Evolutionary conservation across 2,888 invertebrate species (phyloP).

Genomic region (Sesia apiformis): DNA sequence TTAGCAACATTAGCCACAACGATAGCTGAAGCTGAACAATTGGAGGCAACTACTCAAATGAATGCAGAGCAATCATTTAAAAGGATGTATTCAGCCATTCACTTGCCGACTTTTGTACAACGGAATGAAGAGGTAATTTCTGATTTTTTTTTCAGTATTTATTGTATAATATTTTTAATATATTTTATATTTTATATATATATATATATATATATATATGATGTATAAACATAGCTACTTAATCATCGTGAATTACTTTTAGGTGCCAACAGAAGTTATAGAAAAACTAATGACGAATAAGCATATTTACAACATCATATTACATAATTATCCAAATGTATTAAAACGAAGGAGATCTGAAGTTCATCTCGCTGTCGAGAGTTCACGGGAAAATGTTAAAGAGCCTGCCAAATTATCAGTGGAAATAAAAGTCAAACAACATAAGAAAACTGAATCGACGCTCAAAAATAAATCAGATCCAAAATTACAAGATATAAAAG

Average conservation of each 20-base stretch:
- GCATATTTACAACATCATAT: slow-evolving; percentile 78
- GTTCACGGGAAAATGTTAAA: slow-evolving; percentile 12
- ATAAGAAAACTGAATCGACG: slow-evolving; percentile 8
- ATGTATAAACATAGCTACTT: not conserved
- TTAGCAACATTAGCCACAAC: slow-evolving; percentile 75
- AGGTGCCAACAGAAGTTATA: slow-evolving; percentile 82
- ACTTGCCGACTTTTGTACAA: slow-evolving; percentile 84
- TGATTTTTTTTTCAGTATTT: not conserved
- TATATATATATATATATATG: not conserved
- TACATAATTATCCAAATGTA: slow-evolving; percentile 81
- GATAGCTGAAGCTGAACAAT: slow-evolving; percentile 62
- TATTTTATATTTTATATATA: no score
- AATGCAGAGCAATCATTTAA: slow-evolving; percentile 50
- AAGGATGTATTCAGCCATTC: slow-evolving; percentile 79
- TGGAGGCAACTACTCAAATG: slow-evolving; percentile 57
- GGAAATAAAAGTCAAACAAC: slow-evolving; percentile 28
- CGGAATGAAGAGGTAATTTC: slow-evolving; percentile 78
- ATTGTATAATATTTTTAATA: not conserved
- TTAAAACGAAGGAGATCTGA: slow-evolving; percentile 77
- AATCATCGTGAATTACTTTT: slow-evolving; percentile 15
- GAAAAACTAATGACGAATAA: slow-evolving; percentile 78
- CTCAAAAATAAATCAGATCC: slow-evolving; percentile 17
- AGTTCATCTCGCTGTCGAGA: slow-evolving; percentile 56
- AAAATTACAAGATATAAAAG: slow-evolving; percentile 10
- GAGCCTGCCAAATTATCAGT: slow-evolving; percentile 44